A percentile compares a stretch with the other conserved stretches of the same genome.
Conservation (phyloP, 2,888 invertebrate species). For the Platypus cylindrus region DNA sequence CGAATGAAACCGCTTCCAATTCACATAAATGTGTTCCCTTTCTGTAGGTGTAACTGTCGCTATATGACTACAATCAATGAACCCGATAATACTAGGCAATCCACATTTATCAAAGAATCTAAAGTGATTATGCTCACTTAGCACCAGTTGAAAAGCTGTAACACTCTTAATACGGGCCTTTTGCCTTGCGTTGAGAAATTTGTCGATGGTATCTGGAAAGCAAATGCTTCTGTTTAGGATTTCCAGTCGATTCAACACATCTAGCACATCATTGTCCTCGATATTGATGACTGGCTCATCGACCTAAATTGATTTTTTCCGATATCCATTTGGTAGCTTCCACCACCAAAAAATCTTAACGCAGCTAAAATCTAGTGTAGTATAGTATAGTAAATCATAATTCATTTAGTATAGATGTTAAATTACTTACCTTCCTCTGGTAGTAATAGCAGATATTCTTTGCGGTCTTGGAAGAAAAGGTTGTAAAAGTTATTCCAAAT, state of each 20-base stretch:
- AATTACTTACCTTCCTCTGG: too few relatives aligned
- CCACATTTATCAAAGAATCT: slow-evolving; percentile 4
- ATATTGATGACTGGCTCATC: not conserved
- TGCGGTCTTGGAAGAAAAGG: too few relatives aligned
- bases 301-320: not conserved
- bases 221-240: not conserved
- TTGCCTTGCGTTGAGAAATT: not conserved
- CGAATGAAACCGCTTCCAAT: slow-evolving; percentile 13
- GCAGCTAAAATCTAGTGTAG: not conserved
- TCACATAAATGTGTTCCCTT: slow-evolving; percentile 8
- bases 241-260: not conserved
- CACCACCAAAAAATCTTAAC: not conserved
- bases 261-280: not conserved
- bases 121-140: too few relatives aligned
- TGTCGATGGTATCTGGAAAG: not conserved
- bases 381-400: too few relatives aligned
- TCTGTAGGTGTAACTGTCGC: slow-evolving; percentile 3
- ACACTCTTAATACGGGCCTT: not conserved
- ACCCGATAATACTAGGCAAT: slow-evolving; percentile 10
- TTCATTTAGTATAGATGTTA: too few relatives aligned
- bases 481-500: too few relatives aligned
- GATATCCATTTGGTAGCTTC: not conserved
- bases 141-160: too few relatives aligned
- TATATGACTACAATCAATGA: slow-evolving; percentile 10
- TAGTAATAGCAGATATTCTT: too few relatives aligned